A percentile compares a stretch with the other conserved stretches of the same genome.
Evolutionary conservation across 2,113 vertebrate species (phyloP).

Genomic region (Nothocercus nigrocapillus): DNA sequence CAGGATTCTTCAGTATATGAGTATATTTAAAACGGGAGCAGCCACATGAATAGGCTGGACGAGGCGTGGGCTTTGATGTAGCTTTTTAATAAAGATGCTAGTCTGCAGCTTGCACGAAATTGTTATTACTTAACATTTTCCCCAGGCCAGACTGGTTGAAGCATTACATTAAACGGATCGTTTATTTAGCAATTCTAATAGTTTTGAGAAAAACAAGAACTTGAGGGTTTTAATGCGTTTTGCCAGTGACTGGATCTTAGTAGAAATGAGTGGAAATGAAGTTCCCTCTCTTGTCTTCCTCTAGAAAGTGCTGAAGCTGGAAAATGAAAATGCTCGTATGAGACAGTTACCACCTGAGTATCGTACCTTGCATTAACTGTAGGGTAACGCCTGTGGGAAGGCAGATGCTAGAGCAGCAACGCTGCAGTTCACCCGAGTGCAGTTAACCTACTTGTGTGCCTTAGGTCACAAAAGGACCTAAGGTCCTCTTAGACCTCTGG

Average conservation of each 20-base stretch:
- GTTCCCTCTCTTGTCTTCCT: background rate
- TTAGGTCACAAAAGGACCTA: background rate
- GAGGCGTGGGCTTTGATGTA: background rate
- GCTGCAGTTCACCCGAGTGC: background rate
- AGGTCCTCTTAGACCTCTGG: background rate
- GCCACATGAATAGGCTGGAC: background rate
- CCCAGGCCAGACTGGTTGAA: background rate
- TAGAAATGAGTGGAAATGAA: background rate
- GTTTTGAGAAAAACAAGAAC: background rate
- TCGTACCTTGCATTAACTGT: background rate
- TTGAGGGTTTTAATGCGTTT: background rate
- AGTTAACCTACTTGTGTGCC: background rate
- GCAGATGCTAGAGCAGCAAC: background rate
- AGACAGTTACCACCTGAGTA: background rate
- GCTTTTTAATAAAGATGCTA: conserved; percentile 35
- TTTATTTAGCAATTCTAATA: background rate
- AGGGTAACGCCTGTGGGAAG: background rate
- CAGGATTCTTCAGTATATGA: background rate
- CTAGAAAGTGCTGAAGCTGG: background rate
- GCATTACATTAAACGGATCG: background rate
- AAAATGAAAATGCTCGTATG: background rate
- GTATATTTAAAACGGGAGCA: background rate
- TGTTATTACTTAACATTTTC: background rate
- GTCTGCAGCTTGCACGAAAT: background rate
- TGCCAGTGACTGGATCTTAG: background rate